These are phyloP conservation scores for Craseonycteris thonglongyai DNA, from an alignment of 2,113 vertebrate genomes.

Conservation along the genomic window DNA sequence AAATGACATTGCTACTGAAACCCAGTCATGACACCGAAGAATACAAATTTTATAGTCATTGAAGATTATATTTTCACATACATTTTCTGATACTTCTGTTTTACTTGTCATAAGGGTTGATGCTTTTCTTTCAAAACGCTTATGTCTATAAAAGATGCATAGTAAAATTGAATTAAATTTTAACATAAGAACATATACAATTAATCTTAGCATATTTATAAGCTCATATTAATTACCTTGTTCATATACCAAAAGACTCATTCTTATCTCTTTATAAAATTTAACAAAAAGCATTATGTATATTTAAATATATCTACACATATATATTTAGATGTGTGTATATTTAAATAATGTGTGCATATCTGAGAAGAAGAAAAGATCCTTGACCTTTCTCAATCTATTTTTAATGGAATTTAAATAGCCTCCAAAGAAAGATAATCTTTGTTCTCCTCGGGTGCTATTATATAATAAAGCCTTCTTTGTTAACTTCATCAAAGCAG, in stretches of 20 bases:
- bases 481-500: background rate
- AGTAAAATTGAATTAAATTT: background rate
- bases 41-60: background rate
- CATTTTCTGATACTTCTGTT: background rate
- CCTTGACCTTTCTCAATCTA: background rate
- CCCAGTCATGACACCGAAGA: background rate
- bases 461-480: background rate
- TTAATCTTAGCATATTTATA: background rate
- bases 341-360: background rate
- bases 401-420: background rate
- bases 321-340: background rate
- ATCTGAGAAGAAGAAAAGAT: background rate
- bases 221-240: background rate
- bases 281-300: background rate
- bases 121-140: conserved; percentile 4
- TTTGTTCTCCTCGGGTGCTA: background rate
- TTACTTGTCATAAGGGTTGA: background rate
- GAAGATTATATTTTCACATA: conserved; percentile 33
- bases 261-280: background rate
- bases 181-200: background rate
- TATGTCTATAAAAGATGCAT: background rate
- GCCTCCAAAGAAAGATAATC: background rate
- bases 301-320: background rate
- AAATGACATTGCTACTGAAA: conserved; percentile 14
- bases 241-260: background rate